Base-by-base conservation (phyloP, 2,113 vertebrate species). In the Leptocoma aspasia region DNA sequence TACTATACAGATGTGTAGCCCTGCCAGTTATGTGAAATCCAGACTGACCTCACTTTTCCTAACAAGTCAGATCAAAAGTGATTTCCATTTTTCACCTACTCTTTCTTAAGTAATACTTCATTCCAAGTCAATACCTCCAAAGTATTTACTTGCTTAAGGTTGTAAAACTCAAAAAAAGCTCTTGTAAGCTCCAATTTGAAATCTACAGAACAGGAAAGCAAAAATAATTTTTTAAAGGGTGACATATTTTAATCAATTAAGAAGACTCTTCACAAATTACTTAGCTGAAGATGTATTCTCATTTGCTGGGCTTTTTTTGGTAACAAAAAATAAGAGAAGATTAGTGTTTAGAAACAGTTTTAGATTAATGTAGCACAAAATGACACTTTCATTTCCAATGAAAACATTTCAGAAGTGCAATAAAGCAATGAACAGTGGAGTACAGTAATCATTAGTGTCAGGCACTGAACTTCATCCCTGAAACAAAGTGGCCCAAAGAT, bases 401-500 rank as follows among this genome's bases (percentile, higher is more conserved):
- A 93, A 91, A 89, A 89, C 54, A 52, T 87, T 95, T 85, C 63
- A 79, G 71, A 87, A 84, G 30, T 53, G 86, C 39, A 95, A 81
- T 87, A 94, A 92, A 54, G 49, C 70, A 92, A 73, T 64, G 78
- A 94, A 66, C 66, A 92, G 33, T 42, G 60, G 53, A 73, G 37
- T 89, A 63, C 1, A 6, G 65, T 78, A 66, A 82, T 91, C 75
- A 71, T 86, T 66, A 90, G 35, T 72, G 59, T 60, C 65, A 90
- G 8, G 47, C 0, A 0, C 77, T 89, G 73, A 96, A 86, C 82
- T 70, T 92, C 69, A 69, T 66, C n/a, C 72, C 66, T 77, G 76
- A 92, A 96, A 88, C 41, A 85, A 96, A 92, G 66, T 79, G 53
- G 37, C 81, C 86, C 56, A 87, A 91, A 90, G 85, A 91, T 86